Percentiles rank a stretch among this genome's conserved stretches.
Conservation (phyloP, 2,888 invertebrate genomes). For the Lasioglossum calceatum region DNA sequence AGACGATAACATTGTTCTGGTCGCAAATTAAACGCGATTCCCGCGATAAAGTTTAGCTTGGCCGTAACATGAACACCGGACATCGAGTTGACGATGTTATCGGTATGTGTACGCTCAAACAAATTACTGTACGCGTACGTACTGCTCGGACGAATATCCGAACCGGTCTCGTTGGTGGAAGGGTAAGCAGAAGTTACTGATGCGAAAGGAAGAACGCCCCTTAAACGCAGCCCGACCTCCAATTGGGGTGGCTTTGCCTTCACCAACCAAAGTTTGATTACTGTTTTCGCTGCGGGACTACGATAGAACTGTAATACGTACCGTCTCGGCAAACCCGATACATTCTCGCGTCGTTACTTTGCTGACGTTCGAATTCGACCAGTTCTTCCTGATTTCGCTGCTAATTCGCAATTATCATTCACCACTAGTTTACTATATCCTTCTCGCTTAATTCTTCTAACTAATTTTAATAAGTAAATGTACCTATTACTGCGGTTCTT, state of each 20-base stretch:
- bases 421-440: not conserved
- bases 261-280: conserved; percentile 68
- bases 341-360: conserved; percentile 37
- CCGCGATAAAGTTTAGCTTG: conserved; percentile 7
- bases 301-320: conserved; percentile 53
- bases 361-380: conserved; percentile 30
- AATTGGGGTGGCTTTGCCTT: conserved; percentile 57
- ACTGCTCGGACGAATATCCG: conserved; percentile 32
- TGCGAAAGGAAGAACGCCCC: conserved; percentile 58
- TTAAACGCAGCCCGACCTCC: conserved; percentile 48
- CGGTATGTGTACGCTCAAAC: conserved; percentile 29
- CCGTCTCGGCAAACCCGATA: conserved; percentile 48
- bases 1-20: not conserved
- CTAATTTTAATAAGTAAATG: no score
- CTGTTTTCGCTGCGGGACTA: conserved; percentile 64
- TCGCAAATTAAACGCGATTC: not conserved
- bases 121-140: conserved; percentile 41
- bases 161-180: conserved; percentile 8
- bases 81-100: conserved; percentile 44
- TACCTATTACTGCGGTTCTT: no score
- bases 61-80: conserved; percentile 31
- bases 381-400: conserved; percentile 17
- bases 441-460: not conserved
- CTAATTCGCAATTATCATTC: not conserved
- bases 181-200: conserved; percentile 61